Conservation (phyloP, 1,140 invertebrate species). For the Dinothrombium tinctorium region DNA sequence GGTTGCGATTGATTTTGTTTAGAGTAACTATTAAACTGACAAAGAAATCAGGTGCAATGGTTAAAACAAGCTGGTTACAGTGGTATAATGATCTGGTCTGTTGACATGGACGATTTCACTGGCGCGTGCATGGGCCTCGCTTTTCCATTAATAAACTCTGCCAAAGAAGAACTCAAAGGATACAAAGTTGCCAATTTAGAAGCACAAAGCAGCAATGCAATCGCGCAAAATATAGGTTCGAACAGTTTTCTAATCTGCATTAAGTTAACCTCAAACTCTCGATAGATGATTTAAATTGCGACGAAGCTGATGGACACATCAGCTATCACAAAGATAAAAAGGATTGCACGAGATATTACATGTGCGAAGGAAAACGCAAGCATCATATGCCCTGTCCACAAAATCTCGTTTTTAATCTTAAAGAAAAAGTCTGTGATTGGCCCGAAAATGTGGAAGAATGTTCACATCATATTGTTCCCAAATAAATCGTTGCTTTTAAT, state of each 20-base stretch:
- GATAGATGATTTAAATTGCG: conserved; percentile 49
- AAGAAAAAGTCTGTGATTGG: conserved; percentile 87
- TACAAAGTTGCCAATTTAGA: conserved; percentile 57
- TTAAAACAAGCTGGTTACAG: conserved; percentile 76
- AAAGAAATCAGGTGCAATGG: conserved; percentile 57
- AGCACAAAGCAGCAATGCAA: conserved; percentile 25
- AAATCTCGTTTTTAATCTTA: conserved; percentile 77
- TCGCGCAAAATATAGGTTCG: conserved; percentile 6
- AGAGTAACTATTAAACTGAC: background rate
- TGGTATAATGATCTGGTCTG: conserved; percentile 90
- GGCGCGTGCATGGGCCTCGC: conserved; percentile 68
- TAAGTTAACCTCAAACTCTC: conserved; percentile 10
- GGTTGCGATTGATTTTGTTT: conserved; percentile 26
- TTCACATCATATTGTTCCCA: conserved; percentile 7
- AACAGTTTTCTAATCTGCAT: no score
- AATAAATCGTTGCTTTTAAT: background rate
- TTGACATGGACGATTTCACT: conserved; percentile 84
- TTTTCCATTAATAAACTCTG: conserved; percentile 64
- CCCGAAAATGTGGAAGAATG: conserved; percentile 79
- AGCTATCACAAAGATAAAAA: conserved; percentile 70
- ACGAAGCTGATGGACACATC: conserved; percentile 77
- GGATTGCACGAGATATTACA: conserved; percentile 79
- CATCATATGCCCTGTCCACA: conserved; percentile 89
- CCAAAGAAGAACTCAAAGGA: conserved; percentile 54
- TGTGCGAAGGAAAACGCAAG: conserved; percentile 66